Evolutionary conservation across 2,888 invertebrate genomes (phyloP), one percentile per base, ranked within the genome.

Genomic region (Patella caerulea): DNA sequence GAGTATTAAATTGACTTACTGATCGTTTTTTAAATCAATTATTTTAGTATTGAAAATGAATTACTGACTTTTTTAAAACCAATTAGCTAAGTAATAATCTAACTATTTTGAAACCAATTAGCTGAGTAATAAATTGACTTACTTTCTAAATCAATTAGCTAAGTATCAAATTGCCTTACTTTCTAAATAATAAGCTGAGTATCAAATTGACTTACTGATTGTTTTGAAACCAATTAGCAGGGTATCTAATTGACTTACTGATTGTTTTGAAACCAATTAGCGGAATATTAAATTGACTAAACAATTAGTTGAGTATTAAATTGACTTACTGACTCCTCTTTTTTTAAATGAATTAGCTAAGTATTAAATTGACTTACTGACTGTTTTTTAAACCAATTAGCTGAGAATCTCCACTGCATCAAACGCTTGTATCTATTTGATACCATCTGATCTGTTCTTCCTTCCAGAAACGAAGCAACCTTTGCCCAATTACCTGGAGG

Each of bases 361-460:
- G 45, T 45, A 45, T 9, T 45, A 45, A 45, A 45, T 45, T 45
- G 4, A 81, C 83, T 81, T 82, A 87, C 88, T 17, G 83, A 65
- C 77, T 85, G 83, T 77, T 73, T 79, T 0, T 84, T 79, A 55
- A 87, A 83, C 79, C 84, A 84, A 53, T 85, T 82, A 59, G 74
- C 76, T 70, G 83, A 74, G 34, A 79, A 70, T 56, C 85, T 81
- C 87, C 88, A 89, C 12, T 78, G 82, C 81, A 83, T 79, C 29
- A 90, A 82, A 14, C 84, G 77, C 19, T 83, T 79, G 77, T 85
- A 87, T 11, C 90, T 79, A 54, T 78, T 74, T 17, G 85, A 76
- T 1, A 88, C 73, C 83, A 83, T 84, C 73, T 83, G 82, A 76
- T 91, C 91, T 19, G 89, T 89, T 17, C 92, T 83, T 0, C 90